Evolutionary conservation across 1,140 invertebrate genomes (phyloP), one percentile per base, ranked within the genome.

Genomic region (Brachionus calyciflorus): DNA sequence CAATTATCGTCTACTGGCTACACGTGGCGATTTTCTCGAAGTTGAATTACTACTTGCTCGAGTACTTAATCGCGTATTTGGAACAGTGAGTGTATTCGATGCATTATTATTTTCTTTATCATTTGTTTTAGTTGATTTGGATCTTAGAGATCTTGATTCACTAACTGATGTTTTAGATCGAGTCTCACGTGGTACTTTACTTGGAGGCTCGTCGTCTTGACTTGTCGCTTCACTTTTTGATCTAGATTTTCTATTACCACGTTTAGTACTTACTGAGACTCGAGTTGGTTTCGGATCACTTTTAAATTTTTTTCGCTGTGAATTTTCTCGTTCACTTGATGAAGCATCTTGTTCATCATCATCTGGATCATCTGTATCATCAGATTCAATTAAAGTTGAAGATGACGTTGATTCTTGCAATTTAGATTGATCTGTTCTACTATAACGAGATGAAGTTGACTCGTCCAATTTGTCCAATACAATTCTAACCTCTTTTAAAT

Each of bases 191-290:
- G 60, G 17, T 14, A 44, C 14, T 44, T 44, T 65, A 37, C 33
- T 44, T 3, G 60, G 60, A 7, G 60, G 60, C 37, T 65, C 37
- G 12, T 65, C 60, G 17, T 65, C 60, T 24, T 65, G 37, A 44
- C 60, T 65, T 0, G 17, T 65, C 10, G 37, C 21, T 1, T 65
- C 37, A 44, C 37, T 44, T 21, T 65, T 65, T 3, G 37, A 65
- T 24, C 40, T 65, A 17, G 55, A 37, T 26, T 46, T 65, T 41
- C 60, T 41, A 7, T 37, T 65, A 14, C 3, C 40, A 9, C 60
- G 40, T 65, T 65, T 65, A n/a, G n/a, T n/a, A n/a, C n/a, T n/a
- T n/a, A n/a, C 7, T 44, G 24, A 21, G 60, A 65, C 14, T 28
- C 53, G 0, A 14, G 3, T 26, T 2, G 30, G n/a, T 30, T 60